Evolutionary conservation across 2,888 invertebrate genomes (phyloP).

Genomic region (Lycia hirtaria): DNA sequence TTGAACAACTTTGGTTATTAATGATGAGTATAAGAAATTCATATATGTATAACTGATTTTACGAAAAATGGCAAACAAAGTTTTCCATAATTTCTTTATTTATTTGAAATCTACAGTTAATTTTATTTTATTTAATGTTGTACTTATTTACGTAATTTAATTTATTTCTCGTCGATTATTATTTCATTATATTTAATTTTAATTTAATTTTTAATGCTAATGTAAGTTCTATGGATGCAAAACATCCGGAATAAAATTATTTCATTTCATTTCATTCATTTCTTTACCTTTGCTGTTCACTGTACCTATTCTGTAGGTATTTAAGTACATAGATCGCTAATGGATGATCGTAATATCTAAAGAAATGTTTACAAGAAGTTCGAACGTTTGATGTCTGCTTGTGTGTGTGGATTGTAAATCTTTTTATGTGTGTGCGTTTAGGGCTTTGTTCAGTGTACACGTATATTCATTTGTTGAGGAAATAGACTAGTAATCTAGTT

Average conservation of each 20-base stretch:
- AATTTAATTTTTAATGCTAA: too few relatives aligned
- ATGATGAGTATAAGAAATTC: background rate
- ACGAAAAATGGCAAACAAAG: background rate
- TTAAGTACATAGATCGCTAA: slow-evolving; percentile 25
- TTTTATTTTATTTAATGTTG: too few relatives aligned
- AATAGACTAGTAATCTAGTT: too few relatives aligned
- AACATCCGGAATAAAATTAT: too few relatives aligned
- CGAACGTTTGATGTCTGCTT: slow-evolving; percentile 33
- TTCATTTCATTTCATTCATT: too few relatives aligned
- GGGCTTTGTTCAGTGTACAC: slow-evolving; percentile 21
- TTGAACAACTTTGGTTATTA: background rate
- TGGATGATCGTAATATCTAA: slow-evolving; percentile 43
- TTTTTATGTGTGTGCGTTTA: slow-evolving; percentile 35
- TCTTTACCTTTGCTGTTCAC: background rate
- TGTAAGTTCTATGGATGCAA: too few relatives aligned
- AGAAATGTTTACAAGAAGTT: slow-evolving; percentile 47
- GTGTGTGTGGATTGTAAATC: slow-evolving; percentile 34
- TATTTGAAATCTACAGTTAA: too few relatives aligned
- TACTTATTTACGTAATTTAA: too few relatives aligned
- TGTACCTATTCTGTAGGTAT: slow-evolving; percentile 1
- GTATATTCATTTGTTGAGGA: too few relatives aligned
- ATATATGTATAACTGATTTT: background rate
- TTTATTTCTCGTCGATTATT: too few relatives aligned
- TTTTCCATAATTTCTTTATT: too few relatives aligned
- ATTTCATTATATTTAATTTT: too few relatives aligned